Evolutionary conservation across 2,888 invertebrate species (phyloP), one percentile per base, ranked within the genome.

Genomic region (Anoplius nigerrimus): DNA sequence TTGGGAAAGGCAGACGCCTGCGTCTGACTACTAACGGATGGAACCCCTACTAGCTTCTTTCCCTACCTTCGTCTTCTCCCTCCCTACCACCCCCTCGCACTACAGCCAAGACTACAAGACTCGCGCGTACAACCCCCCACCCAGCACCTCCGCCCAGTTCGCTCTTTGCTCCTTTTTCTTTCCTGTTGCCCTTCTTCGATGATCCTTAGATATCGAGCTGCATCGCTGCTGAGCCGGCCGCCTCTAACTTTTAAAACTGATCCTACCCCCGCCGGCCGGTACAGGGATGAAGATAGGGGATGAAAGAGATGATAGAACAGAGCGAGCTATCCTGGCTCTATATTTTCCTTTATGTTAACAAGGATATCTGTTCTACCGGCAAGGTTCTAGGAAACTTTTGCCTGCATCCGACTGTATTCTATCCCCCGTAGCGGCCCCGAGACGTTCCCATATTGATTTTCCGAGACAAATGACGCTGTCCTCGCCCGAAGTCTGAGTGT

Each of bases 11-110:
- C 70, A 82, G 79, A 82, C 82, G 82, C 77, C 80, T 82, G 81
- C 79, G 82, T 80, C 80, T 81, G 82, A 83, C 83, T 82, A 81
- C 79, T 63, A 78, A 79, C 75, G 82, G 77, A 78, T 72, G 75
- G 67, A 81, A 74, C 75, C 82, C 75, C 75, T 74, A 45, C 45
- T 62, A 34, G 34, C 67, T 51, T 63, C 69, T 65, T 56, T 62
- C 57, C 63, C 62, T 55, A 11, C 68, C 48, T 34, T 34, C 34
- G 34, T 13, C 11, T 34, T 34, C 34, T 13, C 6, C 34, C 34
- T 34, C 8, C 34, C 43, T 59, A 46, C 48, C 59, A 15, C 22
- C 53, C 55, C 56, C 67, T 48, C 54, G 48, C 45, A 48, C 72
- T 62, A 63, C 60, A 60, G 45, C 43, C 57, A 58, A 56, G 59